Evolutionary conservation across 2,113 vertebrate genomes (phyloP).

Genomic region (Promerops cafer): DNA sequence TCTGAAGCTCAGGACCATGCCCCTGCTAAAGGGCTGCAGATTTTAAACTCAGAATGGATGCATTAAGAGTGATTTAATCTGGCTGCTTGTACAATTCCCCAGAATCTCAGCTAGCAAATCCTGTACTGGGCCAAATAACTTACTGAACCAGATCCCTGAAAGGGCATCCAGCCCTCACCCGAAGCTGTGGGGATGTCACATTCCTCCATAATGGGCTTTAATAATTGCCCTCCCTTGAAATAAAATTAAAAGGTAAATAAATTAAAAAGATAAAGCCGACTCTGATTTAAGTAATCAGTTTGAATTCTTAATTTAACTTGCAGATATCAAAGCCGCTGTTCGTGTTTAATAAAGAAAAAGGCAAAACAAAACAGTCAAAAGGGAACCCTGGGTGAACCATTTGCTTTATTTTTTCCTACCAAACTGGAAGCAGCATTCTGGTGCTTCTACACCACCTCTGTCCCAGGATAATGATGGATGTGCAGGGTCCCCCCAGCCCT

Average conservation of each 20-base stretch:
- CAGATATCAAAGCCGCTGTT: neutral
- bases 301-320: neutral
- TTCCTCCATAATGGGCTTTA: neutral
- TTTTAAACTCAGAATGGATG: neutral
- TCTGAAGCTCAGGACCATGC: neutral
- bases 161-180: conserved; percentile 26
- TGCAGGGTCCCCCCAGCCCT: neutral
- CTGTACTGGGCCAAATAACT: conserved; percentile 8
- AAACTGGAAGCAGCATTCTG: neutral
- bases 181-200: neutral
- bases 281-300: neutral
- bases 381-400: neutral
- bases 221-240: neutral
- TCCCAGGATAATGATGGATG: neutral
- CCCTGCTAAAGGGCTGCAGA: neutral
- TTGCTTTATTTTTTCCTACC: neutral
- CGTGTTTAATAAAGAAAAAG: neutral
- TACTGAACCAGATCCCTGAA: neutral
- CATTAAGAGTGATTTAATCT: conserved; percentile 29
- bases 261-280: neutral
- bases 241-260: neutral
- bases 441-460: neutral
- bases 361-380: neutral
- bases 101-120: neutral
- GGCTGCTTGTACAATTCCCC: conserved; percentile 4